Evolutionary conservation across 2,888 invertebrate genomes (phyloP).

Genomic region (Drosophila atripex): DNA sequence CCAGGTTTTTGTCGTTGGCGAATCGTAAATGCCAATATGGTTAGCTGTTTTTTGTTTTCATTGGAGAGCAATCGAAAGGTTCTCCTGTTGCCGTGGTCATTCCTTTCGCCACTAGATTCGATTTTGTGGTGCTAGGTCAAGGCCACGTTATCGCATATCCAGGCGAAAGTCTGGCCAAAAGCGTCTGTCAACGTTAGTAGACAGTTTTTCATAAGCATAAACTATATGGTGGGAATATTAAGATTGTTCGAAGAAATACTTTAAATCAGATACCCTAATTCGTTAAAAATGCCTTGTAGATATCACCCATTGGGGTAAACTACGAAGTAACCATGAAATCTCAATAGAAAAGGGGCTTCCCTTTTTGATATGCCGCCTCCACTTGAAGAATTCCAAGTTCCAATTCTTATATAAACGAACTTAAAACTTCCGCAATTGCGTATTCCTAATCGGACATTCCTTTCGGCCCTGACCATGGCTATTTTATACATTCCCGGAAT

Average conservation of each 20-base stretch:
- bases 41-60: conserved; percentile 26
- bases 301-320: background rate
- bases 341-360: conserved; percentile 18
- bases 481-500: conserved; percentile 49
- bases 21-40: conserved; percentile 21
- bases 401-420: conserved; percentile 4
- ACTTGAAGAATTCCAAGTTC: conserved; percentile 16
- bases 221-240: background rate
- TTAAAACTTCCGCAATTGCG: conserved; percentile 50
- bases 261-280: background rate
- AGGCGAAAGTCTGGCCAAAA: conserved; percentile 23
- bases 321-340: background rate
- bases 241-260: background rate
- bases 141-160: conserved; percentile 53
- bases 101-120: conserved; percentile 39
- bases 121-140: conserved; percentile 64
- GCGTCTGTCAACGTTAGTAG: conserved; percentile 49
- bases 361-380: background rate
- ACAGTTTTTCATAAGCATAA: conserved; percentile 3
- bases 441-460: conserved; percentile 46
- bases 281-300: background rate
- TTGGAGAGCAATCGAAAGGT: conserved; percentile 7
- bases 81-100: conserved; percentile 41
- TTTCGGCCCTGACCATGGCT: conserved; percentile 52
- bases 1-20: conserved; percentile 13